Percentiles rank a stretch among this genome's conserved stretches.
phyloP scores from a whole-genome alignment of 1,140 invertebrate genomes.

The Ylistrum balloti region DNA sequence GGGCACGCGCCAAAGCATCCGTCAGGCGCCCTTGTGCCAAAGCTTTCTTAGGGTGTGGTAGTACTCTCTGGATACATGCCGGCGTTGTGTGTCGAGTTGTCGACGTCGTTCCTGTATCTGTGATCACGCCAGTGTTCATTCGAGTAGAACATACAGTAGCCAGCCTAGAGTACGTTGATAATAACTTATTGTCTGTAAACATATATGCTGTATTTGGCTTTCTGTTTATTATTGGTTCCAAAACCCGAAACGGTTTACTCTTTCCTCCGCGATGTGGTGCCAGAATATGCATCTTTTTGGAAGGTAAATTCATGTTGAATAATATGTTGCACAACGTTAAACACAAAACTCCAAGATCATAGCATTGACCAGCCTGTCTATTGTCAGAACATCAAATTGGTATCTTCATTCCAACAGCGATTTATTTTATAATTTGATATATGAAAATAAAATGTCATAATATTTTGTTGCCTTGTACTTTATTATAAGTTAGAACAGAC shows the following conservation, averaged over 20 bases:
- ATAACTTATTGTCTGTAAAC: not conserved
- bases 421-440: no score
- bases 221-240: not conserved
- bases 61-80: not conserved
- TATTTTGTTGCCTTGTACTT: no score
- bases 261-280: not conserved
- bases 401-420: no score
- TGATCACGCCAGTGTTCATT: not conserved
- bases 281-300: not conserved
- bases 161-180: not conserved
- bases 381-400: no score
- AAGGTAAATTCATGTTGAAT: not conserved
- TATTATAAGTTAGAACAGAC: no score
- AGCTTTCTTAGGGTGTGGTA: not conserved
- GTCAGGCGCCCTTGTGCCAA: not conserved
- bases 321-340: no score
- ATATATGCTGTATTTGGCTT: not conserved
- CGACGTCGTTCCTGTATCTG: not conserved
- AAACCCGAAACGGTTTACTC: not conserved
- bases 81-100: not conserved
- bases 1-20: not conserved
- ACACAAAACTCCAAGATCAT: no score
- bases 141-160: not conserved
- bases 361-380: no score
- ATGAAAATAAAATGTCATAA: no score